Evolutionary conservation across 2,888 invertebrate genomes (phyloP).

Genomic region (Stenchaetothrips biformis): DNA sequence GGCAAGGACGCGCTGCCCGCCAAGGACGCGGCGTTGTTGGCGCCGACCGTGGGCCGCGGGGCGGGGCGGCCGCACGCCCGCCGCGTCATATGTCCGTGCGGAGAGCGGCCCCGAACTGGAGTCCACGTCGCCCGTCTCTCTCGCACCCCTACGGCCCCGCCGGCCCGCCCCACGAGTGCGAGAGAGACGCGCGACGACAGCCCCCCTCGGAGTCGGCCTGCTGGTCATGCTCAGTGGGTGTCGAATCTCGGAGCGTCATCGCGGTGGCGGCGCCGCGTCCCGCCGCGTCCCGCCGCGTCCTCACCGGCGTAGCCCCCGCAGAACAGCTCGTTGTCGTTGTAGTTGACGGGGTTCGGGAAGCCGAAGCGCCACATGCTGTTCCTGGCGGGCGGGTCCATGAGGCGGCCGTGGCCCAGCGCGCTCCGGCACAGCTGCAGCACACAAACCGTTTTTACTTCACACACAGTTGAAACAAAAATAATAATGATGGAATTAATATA

Average conservation of each 20-base stretch:
- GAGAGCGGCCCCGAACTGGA: not conserved
- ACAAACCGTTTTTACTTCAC: not conserved
- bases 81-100: not conserved
- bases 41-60: too few relatives aligned
- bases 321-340: constrained; percentile 89
- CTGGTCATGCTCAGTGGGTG: not conserved
- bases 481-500: not conserved
- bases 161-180: not conserved
- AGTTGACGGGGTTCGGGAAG: constrained; percentile 89
- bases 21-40: too few relatives aligned
- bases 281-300: not conserved
- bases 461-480: not conserved
- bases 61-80: too few relatives aligned
- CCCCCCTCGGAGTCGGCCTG: too few relatives aligned
- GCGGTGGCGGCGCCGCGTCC: not conserved
- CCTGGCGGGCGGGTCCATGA: constrained; percentile 89
- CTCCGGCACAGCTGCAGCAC: constrained; percentile 39
- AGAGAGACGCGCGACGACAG: not conserved
- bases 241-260: not conserved
- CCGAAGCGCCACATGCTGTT: constrained; percentile 95
- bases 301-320: constrained; percentile 85
- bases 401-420: constrained; percentile 71
- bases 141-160: not conserved
- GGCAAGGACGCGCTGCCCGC: too few relatives aligned
- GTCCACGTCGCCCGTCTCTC: not conserved